phyloP scores from a whole-genome alignment of 1,140 invertebrate species.

The Liolophura sinensis region DNA sequence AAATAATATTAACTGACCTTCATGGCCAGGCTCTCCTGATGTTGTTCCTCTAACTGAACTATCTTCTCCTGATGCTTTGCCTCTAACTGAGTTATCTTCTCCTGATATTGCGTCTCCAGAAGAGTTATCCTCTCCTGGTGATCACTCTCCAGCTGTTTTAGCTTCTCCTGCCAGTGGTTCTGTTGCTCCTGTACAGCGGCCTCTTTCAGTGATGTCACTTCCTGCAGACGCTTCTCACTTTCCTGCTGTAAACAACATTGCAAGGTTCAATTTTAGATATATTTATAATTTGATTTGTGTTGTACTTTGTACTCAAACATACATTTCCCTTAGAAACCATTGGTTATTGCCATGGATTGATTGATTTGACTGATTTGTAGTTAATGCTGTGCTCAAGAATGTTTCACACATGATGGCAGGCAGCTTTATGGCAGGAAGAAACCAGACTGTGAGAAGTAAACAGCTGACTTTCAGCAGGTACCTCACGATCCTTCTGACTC shows the following conservation, averaged over 20 bases:
- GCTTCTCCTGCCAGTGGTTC: conserved; percentile 40
- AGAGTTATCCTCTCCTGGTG: conserved; percentile 22
- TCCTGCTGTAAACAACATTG: conserved; percentile 37
- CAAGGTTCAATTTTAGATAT: no score
- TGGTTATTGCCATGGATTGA: no score
- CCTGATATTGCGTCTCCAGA: conserved; percentile 33
- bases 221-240: conserved; percentile 33
- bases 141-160: conserved; percentile 33
- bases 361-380: no score
- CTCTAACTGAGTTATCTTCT: conserved; percentile 5
- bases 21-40: conserved; percentile 16
- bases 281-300: background rate
- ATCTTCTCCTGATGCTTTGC: conserved; percentile 12
- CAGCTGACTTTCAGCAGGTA: no score
- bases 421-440: no score
- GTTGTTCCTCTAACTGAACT: conserved; percentile 1
- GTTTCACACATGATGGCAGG: no score
- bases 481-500: no score
- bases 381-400: no score
- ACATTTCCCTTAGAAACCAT: no score
- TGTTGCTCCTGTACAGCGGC: conserved; percentile 38
- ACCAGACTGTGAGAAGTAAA: no score
- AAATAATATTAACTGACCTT: conserved; percentile 22
- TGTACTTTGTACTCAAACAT: background rate
- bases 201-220: conserved; percentile 17